Percentiles rank a stretch among this genome's conserved stretches.
phyloP scores from a whole-genome alignment of 2,797 vertebrate species.

The Smutsia gigantea region DNA sequence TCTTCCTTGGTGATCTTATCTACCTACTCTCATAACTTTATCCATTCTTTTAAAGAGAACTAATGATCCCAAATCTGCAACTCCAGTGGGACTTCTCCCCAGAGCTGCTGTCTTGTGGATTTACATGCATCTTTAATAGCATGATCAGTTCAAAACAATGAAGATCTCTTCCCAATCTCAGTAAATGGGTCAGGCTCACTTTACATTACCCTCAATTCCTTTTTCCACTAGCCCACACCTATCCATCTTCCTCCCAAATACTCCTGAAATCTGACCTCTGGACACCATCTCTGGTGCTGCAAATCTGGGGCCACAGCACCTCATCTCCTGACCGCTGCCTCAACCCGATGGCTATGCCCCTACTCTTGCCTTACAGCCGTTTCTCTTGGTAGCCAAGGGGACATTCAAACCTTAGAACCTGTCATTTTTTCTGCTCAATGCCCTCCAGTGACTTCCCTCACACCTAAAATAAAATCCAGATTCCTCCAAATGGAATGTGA shows the following conservation, averaged over 20 bases:
- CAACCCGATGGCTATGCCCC: neutral
- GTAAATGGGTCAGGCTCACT: neutral
- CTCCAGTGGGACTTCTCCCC: neutral
- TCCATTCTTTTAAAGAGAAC: neutral
- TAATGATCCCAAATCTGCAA: neutral
- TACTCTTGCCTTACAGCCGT: neutral
- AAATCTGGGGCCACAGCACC: neutral
- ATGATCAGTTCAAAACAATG: neutral
- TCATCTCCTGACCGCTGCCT: neutral
- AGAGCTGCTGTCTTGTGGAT: neutral
- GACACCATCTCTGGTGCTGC: neutral
- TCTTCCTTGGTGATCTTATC: neutral
- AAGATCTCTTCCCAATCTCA: neutral
- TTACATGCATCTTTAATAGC: neutral
- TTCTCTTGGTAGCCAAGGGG: neutral
- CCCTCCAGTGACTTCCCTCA: neutral
- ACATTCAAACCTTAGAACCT: neutral
- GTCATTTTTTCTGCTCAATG: neutral
- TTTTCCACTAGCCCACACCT: neutral
- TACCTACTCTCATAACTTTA: neutral
- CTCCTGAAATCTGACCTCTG: neutral
- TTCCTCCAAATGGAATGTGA: neutral
- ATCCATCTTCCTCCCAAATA: neutral
- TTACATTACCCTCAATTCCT: neutral
- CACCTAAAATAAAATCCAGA: slow-evolving; percentile 23